Conservation (phyloP, 2,113 vertebrate species). For the Puntigrus tetrazona region DNA sequence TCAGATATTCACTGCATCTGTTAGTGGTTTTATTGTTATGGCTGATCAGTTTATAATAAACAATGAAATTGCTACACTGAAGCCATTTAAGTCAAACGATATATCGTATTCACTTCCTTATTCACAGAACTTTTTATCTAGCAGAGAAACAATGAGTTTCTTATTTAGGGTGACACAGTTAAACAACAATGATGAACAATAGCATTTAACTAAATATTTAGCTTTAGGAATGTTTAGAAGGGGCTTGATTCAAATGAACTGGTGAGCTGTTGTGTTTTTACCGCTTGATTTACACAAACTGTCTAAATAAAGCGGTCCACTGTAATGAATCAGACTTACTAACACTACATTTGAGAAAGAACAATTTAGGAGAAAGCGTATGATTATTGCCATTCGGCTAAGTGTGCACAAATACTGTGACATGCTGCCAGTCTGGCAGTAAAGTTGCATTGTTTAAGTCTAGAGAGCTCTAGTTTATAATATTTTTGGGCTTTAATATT, state of each 20-base stretch:
- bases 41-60: neutral
- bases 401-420: constrained; percentile 7
- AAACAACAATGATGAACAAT: neutral
- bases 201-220: neutral
- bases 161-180: neutral
- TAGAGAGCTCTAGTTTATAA: neutral
- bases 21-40: no score
- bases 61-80: neutral
- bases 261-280: neutral
- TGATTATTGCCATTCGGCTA: neutral
- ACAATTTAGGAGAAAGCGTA: neutral
- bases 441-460: neutral
- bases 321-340: neutral
- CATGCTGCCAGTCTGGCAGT: neutral
- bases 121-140: neutral
- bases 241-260: neutral
- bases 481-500: neutral
- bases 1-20: no score
- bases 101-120: neutral
- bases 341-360: neutral
- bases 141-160: neutral
- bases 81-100: neutral
- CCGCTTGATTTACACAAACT: neutral
- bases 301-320: neutral
- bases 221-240: neutral